phyloP scores from a whole-genome alignment of 1,140 invertebrate species.

The Drosophila auraria region DNA sequence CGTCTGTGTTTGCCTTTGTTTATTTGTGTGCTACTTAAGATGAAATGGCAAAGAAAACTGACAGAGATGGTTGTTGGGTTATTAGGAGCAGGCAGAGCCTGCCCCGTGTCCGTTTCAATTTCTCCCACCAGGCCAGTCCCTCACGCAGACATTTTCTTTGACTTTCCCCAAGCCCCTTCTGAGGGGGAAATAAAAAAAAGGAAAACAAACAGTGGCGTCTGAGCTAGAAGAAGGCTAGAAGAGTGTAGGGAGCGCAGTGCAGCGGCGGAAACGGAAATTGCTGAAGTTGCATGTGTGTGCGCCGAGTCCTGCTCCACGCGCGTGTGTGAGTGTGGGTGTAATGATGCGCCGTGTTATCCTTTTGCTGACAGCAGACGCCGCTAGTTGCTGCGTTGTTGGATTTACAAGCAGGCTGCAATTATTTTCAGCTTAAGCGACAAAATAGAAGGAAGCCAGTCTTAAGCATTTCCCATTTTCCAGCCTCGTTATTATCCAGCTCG shows the following conservation, averaged over 20 bases:
- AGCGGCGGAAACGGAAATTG: conserved; percentile 81
- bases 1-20: conserved; percentile 61
- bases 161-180: conserved; percentile 39
- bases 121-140: conserved; percentile 58
- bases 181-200: conserved; percentile 42
- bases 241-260: conserved; percentile 51
- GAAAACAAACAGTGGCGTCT: conserved; percentile 46
- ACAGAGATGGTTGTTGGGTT: conserved; percentile 38
- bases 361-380: conserved; percentile 73
- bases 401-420: conserved; percentile 84
- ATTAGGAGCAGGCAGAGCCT: conserved; percentile 11
- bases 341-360: conserved; percentile 77
- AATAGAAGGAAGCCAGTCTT: conserved; percentile 84
- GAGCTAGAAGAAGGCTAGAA: conserved; percentile 19
- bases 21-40: conserved; percentile 83
- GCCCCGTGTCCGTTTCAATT: conserved; percentile 77
- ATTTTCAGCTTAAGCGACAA: conserved; percentile 85
- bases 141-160: conserved; percentile 75
- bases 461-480: conserved; percentile 67
- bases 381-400: conserved; percentile 67
- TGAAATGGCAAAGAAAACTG: conserved; percentile 82
- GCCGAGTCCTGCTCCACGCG: not conserved
- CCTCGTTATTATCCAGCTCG: conserved; percentile 67
- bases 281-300: conserved; percentile 70
- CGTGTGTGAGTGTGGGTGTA: conserved; percentile 55